Base-by-base conservation (phyloP, 1,140 invertebrate genomes). In the Scaptomyza montana region DNA sequence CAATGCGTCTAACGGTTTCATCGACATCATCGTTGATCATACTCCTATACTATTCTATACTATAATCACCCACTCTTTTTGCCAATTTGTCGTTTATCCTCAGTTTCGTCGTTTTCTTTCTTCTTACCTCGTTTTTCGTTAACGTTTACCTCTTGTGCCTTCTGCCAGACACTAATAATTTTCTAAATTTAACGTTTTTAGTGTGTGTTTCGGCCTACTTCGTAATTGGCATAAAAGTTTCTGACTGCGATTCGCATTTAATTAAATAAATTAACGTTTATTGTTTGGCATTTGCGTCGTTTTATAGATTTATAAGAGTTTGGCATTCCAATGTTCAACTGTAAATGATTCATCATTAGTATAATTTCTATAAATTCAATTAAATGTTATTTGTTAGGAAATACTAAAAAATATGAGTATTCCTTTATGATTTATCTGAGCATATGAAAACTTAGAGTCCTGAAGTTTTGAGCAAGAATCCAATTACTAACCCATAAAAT, bases 1-100 rank as follows among this genome's bases (percentile, higher is more conserved):
- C 84, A 78, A 84, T 87, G 84, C 82, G 84, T 82, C 84, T 86
- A 86, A 86, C 82, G 82, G 82, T 85, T 85, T 79, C 74, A 85
- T 6, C 7, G 7, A 33, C 30, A 33, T 33, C 5, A 33, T 6
- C 30, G 7, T 70, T 69, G 21, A 73, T 70, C 74, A 73, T 69
- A 66, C 62, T 66, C 49, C 36, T 54, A 61, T 39, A 13, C 21
- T 6, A 7, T 33, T 56, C 56, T 53, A 43, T 56, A 16, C 16
- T 16, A 74, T 70, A 72, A 64, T 75, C 68, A 54, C 61, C 61
- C 61, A 72, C 73, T 75, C 60, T 61, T 64, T 65, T 36, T 51
- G 28, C 43, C 62, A 49, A 73, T 63, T 74, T 74, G 57, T 69
- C 82, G 84, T 89, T 89, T 89, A 89, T 77, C 77, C 84, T 71